Conservation (phyloP, 2,113 vertebrate species). For the Vidua macroura region DNA sequence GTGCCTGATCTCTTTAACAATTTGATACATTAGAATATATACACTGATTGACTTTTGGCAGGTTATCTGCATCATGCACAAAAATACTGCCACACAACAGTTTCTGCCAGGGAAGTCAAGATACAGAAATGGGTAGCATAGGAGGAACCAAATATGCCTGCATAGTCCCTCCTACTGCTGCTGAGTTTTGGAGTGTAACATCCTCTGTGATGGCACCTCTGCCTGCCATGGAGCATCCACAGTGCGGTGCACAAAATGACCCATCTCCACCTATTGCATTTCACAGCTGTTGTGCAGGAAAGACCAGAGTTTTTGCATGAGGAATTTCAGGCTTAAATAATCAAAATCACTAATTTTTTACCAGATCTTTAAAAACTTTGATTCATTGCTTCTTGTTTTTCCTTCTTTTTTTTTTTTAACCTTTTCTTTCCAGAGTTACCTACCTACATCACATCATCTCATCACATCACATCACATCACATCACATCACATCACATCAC, state of each 20-base stretch:
- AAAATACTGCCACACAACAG: background rate
- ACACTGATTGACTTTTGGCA: background rate
- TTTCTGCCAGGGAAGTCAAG: background rate
- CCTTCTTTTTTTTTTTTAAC: background rate
- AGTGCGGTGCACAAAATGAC: background rate
- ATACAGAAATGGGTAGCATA: background rate
- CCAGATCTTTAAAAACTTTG: background rate
- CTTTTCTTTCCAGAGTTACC: background rate
- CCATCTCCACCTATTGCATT: background rate
- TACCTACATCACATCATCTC: background rate
- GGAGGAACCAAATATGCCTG: background rate
- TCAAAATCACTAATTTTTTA: background rate
- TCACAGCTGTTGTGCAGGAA: background rate
- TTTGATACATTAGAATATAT: background rate
- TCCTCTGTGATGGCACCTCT: rapidly evolving
- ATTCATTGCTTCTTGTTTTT: background rate
- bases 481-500: background rate
- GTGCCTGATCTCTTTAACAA: background rate
- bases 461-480: background rate
- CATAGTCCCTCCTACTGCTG: background rate
- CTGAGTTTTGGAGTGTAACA: background rate
- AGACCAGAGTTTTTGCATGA: background rate
- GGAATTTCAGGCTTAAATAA: background rate
- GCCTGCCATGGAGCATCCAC: background rate
- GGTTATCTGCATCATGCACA: background rate